Base-by-base conservation (phyloP, 2,113 vertebrate genomes). In the Blennius ocellaris region DNA sequence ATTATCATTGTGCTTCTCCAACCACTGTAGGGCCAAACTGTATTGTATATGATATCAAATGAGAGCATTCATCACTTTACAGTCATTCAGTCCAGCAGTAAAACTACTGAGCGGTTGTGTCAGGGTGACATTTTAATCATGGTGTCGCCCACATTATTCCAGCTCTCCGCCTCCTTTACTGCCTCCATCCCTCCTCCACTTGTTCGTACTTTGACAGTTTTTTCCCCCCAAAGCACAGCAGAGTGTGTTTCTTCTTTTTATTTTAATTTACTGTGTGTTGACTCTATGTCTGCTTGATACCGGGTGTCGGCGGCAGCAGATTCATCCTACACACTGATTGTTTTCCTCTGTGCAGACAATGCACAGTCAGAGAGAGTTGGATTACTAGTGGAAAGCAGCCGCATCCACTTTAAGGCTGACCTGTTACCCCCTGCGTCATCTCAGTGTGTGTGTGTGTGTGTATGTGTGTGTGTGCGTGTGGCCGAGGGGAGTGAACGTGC, bases 321-420 rank as follows among this genome's bases (percentile, higher is more conserved):
- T 1, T 45, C 5, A 39, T 61, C 54, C 17, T 45, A 47, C 21
- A 66, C 72, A 15, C 15, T 36, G 65, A 82, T 36, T 62, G 63
- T 70, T 73, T 76, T 10, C 40, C 21, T 63, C 51, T 8, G 43
- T 54, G 52, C 48, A 59, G 9, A 70, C 9, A n/a, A 47, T 57
- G 63, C 44, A 55, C 16, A 8, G 12, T 64, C 65, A 70, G 37
- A 67, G 61, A 60, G 64, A 37, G 63, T 44, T 38, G 17, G 47
- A 39, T 48, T 7, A 8, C 67, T 8, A 30, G 44, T 39, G 64
- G 51, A 57, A 58, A 79, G 65, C 68, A 75, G 61, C 69, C 52
- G 71, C n/a, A 21, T 76, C 64, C 70, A 71, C 76, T 73, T 80
- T 67, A 44, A 82, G 63, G n/a, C 59, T 53, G 67, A 80, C 60